These are phyloP conservation scores for Drosophila demipolita DNA, from an alignment of 2,888 invertebrate genomes.

Conservation along the genomic window DNA sequence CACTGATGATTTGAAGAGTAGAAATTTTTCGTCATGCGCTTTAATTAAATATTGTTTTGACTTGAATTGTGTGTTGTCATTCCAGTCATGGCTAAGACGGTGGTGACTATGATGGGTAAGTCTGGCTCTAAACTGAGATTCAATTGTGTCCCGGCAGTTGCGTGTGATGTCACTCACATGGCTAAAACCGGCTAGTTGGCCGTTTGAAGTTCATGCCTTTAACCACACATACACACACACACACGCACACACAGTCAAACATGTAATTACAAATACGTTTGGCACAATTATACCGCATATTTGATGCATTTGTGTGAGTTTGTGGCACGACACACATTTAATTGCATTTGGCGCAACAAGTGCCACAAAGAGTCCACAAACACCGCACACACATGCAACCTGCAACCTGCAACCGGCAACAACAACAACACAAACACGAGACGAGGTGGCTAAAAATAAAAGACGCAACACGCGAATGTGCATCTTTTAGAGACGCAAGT, in stretches of 20 bases:
- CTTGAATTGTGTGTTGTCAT: slow-evolving; percentile 68
- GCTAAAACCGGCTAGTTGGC: slow-evolving; percentile 60
- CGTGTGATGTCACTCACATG: slow-evolving; percentile 76
- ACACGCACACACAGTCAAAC: slow-evolving; percentile 13
- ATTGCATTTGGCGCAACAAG: slow-evolving; percentile 78
- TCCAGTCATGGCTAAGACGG: slow-evolving; percentile 38
- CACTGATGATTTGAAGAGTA: slow-evolving; percentile 14
- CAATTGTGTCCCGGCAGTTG: slow-evolving; percentile 35
- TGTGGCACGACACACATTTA: slow-evolving; percentile 69
- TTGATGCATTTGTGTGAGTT: slow-evolving; percentile 34
- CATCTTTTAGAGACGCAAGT: slow-evolving; percentile 4
- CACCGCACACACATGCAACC: slow-evolving; percentile 11
- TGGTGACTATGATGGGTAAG: slow-evolving; percentile 1
- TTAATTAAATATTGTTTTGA: slow-evolving; percentile 76
- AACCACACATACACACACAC: slow-evolving; percentile 30
- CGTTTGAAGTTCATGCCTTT: slow-evolving; percentile 68
- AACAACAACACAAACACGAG: slow-evolving; percentile 2
- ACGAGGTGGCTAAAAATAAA: slow-evolving; percentile 16
- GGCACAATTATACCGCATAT: slow-evolving; percentile 79
- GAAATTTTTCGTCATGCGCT: slow-evolving; percentile 72
- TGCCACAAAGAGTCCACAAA: slow-evolving; percentile 40
- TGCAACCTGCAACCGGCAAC: slow-evolving; percentile 11
- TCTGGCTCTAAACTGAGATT: slow-evolving; percentile 28
- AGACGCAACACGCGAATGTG: slow-evolving; percentile 55
- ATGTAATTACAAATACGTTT: slow-evolving; percentile 80